Base-by-base conservation (phyloP, 2,888 invertebrate species). In the Hesperia comma region DNA sequence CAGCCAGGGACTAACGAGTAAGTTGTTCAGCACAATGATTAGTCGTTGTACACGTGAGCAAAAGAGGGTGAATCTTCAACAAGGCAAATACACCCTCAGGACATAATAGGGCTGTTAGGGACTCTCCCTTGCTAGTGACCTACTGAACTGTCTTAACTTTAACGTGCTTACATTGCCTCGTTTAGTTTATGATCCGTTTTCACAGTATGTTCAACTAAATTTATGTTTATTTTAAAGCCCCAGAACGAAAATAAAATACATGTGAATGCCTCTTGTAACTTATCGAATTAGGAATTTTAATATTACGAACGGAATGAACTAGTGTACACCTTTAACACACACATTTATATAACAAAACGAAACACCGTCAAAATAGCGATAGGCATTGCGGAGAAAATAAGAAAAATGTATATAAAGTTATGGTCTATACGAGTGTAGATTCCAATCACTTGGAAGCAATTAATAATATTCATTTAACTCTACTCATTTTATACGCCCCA, bases 91-190 rank as follows among this genome's bases (percentile, higher is more conserved):
- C 17, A 26, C 54, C 57, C 40, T 63, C 58, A 57, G 51, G 41
- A 58, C 40, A 66, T 60, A 66, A 66, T 43, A 54, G 58, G 58
- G 53, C 43, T 66, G 53, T 54, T 58, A 58, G 41, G 33, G 43
- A 55, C 19, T 57, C 58, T 40, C 43, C 64, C 54, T 40, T 41
- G 14, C 41, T 51, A 21, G 64, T 66, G 58, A 66, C 64, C 54
- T 32, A 66, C 19, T 60, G 19, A 64, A 54, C 40, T 54, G 14
- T 37, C n/a, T n/a, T n/a, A 26, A 17, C 10, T 40, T 53, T 40
- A 40, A 61, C 61, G 37, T 49, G 43, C 43, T 33, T 15, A 17
- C 43, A 17, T 55, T 56, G 10, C 19, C 43, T 49, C 26, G 21
- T 57, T 63, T 37, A 63, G 40, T 19, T 61, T 51, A 32, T 32